These are phyloP conservation scores for Helleia helle DNA, from an alignment of 2,888 invertebrate genomes.

Conservation along the genomic window DNA sequence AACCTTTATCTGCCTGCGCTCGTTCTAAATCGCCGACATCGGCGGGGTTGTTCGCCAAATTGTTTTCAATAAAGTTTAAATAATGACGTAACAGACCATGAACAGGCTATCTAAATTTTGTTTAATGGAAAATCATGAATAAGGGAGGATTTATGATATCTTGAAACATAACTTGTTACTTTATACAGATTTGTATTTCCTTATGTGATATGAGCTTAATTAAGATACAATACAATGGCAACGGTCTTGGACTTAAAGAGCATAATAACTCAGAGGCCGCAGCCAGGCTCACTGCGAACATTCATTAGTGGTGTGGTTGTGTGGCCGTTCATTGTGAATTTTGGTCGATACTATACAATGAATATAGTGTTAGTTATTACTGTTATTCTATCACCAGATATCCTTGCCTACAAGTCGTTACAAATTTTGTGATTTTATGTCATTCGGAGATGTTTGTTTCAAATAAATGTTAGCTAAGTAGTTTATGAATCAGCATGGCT, in stretches of 20 bases:
- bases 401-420: too few relatives aligned
- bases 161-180: conserved; percentile 24
- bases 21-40: conserved; percentile 66
- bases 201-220: conserved; percentile 8
- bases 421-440: too few relatives aligned
- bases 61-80: conserved; percentile 67
- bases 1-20: conserved; percentile 63
- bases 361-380: background rate
- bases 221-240: conserved; percentile 6
- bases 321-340: too few relatives aligned
- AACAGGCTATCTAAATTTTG: conserved; percentile 46
- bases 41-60: conserved; percentile 66
- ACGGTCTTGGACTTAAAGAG: conserved; percentile 2
- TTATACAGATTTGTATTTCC: conserved; percentile 22
- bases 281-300: background rate
- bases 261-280: background rate
- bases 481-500: too few relatives aligned
- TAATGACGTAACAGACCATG: conserved; percentile 49
- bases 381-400: background rate
- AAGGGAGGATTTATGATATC: conserved; percentile 46
- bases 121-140: conserved; percentile 24
- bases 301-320: background rate
- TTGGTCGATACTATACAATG: background rate
- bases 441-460: too few relatives aligned
- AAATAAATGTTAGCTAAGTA: too few relatives aligned